phyloP scores from a whole-genome alignment of 2,888 invertebrate genomes.

The Megamerina dolium region DNA sequence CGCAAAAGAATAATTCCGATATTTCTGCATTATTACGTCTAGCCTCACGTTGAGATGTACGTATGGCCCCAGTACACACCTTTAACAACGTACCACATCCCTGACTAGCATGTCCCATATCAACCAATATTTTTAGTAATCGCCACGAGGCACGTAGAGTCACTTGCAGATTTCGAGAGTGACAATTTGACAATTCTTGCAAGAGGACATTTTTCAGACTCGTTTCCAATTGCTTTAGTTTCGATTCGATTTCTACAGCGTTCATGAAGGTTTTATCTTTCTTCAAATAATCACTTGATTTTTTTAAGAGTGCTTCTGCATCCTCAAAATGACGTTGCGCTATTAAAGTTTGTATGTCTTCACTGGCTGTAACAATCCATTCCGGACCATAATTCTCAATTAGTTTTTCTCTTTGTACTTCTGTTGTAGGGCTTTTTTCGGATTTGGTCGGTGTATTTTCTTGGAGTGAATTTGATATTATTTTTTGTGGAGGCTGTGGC shows the following conservation, averaged over 20 bases:
- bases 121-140: slow-evolving; percentile 70
- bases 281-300: slow-evolving; percentile 55
- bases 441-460: slow-evolving; percentile 19
- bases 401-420: slow-evolving; percentile 21
- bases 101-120: slow-evolving; percentile 49
- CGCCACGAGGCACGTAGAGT: slow-evolving; percentile 79
- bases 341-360: slow-evolving; percentile 90
- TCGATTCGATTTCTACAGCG: slow-evolving; percentile 35
- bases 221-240: slow-evolving; percentile 67
- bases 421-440: slow-evolving; percentile 34
- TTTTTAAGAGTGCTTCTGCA: slow-evolving; percentile 75
- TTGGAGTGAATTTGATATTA: slow-evolving; percentile 9
- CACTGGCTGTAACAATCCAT: slow-evolving; percentile 86
- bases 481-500: slow-evolving; percentile 45
- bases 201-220: slow-evolving; percentile 80
- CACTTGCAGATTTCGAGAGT: slow-evolving; percentile 85
- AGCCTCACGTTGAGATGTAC: slow-evolving; percentile 46
- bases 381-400: slow-evolving; percentile 57
- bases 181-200: slow-evolving; percentile 81
- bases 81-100: slow-evolving; percentile 44
- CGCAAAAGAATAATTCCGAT: slow-evolving; percentile 64
- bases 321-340: slow-evolving; percentile 95
- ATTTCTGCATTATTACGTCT: slow-evolving; percentile 47
- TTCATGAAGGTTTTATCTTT: slow-evolving; percentile 36
- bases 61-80: slow-evolving; percentile 45